Evolutionary conservation across 2,797 vertebrate genomes (phyloP).

Genomic region (Aselliscus stoliczkanus): DNA sequence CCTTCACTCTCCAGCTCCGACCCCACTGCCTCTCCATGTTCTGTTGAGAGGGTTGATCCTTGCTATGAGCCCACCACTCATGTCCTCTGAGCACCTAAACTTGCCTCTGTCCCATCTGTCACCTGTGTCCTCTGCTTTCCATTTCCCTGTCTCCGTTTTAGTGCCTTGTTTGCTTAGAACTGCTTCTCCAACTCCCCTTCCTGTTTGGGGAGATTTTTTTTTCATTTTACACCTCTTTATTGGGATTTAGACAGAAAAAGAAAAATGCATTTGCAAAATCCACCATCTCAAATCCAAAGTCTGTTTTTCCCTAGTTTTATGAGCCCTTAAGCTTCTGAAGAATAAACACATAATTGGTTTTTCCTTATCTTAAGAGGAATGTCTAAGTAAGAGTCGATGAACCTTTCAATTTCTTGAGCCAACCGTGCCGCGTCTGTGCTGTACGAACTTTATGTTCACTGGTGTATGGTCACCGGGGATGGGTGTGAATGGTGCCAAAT

Average conservation of each 20-base stretch:
- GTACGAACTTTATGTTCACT: neutral
- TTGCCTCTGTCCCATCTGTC: neutral
- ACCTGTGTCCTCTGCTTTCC: neutral
- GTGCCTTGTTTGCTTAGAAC: neutral
- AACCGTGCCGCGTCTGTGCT: neutral
- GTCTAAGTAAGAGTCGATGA: neutral
- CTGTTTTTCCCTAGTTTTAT: neutral
- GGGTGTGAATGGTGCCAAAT: neutral
- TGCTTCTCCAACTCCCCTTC: neutral
- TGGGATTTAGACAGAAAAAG: neutral
- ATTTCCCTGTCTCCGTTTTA: neutral
- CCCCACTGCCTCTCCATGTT: neutral
- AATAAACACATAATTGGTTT: neutral
- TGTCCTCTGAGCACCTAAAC: neutral
- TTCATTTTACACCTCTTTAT: neutral
- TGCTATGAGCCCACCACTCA: rapidly evolving
- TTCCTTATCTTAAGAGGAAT: neutral
- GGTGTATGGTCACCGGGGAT: no score
- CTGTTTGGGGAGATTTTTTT: neutral
- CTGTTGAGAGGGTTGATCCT: neutral
- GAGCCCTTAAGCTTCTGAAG: constrained; percentile 7
- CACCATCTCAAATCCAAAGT: neutral
- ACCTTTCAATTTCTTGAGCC: neutral
- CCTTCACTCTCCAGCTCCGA: neutral
- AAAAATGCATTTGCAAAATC: neutral